Percentiles rank a stretch among this genome's conserved stretches.
These are phyloP conservation scores for Pachycephus smyrnensis DNA, from an alignment of 2,888 invertebrate genomes.

Conservation along the genomic window DNA sequence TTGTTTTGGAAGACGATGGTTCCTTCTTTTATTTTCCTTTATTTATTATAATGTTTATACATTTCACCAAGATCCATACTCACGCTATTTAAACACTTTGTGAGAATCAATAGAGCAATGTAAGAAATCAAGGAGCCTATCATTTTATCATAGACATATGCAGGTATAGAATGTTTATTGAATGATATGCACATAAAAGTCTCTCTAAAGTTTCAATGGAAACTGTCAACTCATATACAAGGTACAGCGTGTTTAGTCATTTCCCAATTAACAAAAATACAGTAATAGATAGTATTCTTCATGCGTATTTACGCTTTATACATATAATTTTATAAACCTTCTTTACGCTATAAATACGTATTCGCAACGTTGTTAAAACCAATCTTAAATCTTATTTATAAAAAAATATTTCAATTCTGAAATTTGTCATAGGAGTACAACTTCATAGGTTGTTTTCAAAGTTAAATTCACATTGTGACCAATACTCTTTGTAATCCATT, in stretches of 20 bases:
- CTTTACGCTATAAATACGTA: too few relatives aligned
- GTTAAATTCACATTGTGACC: background rate
- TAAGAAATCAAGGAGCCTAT: background rate
- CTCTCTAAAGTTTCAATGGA: background rate
- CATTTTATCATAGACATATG: background rate
- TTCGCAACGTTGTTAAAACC: background rate
- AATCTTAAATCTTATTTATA: background rate
- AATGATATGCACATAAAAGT: background rate
- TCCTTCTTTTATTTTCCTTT: background rate
- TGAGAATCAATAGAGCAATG: background rate
- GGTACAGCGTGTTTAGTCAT: background rate
- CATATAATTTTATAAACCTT: background rate
- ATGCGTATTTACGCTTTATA: background rate
- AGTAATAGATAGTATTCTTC: too few relatives aligned
- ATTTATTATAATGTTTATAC: background rate
- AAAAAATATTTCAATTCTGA: background rate
- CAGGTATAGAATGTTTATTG: background rate
- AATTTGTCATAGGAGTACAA: background rate
- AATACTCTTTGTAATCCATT: background rate
- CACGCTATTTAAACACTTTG: background rate
- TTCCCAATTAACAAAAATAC: background rate
- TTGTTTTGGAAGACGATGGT: background rate
- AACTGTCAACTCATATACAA: background rate
- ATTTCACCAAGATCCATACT: background rate
- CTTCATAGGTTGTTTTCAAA: background rate